Base-by-base conservation (phyloP, 2,888 invertebrate species). In the Drosophila diplacantha region DNA sequence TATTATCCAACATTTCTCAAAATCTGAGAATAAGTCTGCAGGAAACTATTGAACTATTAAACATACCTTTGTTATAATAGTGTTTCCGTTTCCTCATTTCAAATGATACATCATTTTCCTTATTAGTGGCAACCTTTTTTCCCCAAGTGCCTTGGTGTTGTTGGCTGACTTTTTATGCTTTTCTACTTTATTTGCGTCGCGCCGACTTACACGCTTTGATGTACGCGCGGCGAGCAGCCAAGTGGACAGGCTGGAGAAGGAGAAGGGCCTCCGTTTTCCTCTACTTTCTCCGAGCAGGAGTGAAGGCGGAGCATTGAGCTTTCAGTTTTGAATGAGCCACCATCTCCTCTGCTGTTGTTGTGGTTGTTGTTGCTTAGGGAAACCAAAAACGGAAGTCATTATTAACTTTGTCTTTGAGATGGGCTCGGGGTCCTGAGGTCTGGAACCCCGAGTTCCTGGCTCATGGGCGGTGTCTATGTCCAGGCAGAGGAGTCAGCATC, bases 371-470 rank as follows among this genome's bases (percentile, higher is more conserved):
- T 81, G 79, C 76, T 76, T 74, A 66, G 81, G 79, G 79, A 76
- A 80, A 80, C 80, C 81, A 66, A 81, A 79, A 72, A 71, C 81
- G 81, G 81, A 80, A 80, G 80, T 81, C 81, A 81, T 80, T 80
- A 80, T 80, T 80, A 80, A 80, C 80, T 81, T 80, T 72, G 67
- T 60, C 76, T 81, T 79, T 79, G 79, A 73, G 69, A 63, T 61
- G 69, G 71, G 62, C 66, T 54, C 43, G 53, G 68, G 47, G 41
- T 69, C 43, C 58, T 52, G 58, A 35, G 57, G 39, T 58, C 51
- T 35, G 24, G 18, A 39, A 24, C 14, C 39, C 49, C 37, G 51
- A 29, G 34, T 37, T 59, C 35, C 41, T 34, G 35, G 49, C 34
- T 37, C 46, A 18, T 38, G 44, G 44, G 44, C 38, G 26, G 43